Evolutionary conservation across 1,140 invertebrate species (phyloP).

Genomic region (Kradibia gibbosae): DNA sequence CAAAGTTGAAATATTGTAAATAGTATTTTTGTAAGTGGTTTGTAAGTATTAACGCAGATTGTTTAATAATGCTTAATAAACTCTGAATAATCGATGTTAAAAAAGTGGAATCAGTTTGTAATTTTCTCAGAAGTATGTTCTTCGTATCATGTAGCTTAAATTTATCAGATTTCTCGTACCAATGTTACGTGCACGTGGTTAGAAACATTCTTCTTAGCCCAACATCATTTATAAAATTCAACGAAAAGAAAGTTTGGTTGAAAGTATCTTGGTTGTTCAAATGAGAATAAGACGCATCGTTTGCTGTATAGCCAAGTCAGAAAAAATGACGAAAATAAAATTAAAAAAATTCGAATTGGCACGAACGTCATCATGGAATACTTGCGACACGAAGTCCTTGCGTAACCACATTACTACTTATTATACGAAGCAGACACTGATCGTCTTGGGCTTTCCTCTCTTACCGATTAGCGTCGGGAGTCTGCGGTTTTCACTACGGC

Average conservation of each 20-base stretch:
- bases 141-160: background rate
- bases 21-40: too few species aligned
- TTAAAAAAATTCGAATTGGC: background rate
- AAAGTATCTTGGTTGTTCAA: background rate
- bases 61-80: too few species aligned
- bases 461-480: background rate
- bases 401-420: conserved; percentile 6
- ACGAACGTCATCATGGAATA: background rate
- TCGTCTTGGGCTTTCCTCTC: background rate
- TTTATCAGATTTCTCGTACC: background rate
- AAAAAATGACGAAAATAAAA: background rate
- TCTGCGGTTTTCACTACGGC: background rate
- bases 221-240: background rate
- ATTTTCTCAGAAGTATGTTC: too few species aligned
- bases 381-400: conserved; percentile 18
- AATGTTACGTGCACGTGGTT: background rate
- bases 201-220: background rate
- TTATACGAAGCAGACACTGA: conserved; percentile 23
- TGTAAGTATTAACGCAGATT: too few species aligned
- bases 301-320: too few species aligned
- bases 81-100: too few species aligned
- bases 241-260: background rate
- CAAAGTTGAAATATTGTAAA: too few species aligned
- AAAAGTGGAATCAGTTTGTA: too few species aligned
- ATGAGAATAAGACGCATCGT: background rate